A percentile compares a stretch with the other conserved stretches of the same genome.
Evolutionary conservation across 2,888 invertebrate species (phyloP).

Genomic region (Caenorhabditis macrosperma): DNA sequence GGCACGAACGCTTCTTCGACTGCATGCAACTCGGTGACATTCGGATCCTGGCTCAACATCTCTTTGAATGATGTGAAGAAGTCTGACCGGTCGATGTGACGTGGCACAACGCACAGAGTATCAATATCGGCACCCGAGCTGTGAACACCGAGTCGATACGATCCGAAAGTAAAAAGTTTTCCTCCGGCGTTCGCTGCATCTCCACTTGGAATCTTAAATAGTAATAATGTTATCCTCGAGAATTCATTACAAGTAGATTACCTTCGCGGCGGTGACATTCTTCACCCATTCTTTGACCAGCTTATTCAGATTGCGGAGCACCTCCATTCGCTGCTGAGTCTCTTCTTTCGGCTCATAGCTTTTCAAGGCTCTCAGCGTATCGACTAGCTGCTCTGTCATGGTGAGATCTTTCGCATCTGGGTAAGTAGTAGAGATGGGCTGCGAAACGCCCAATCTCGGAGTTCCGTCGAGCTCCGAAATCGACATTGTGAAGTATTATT

Average conservation of each 20-base stretch:
- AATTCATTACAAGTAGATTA: slow-evolving; percentile 1
- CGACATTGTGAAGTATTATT: slow-evolving; percentile 31
- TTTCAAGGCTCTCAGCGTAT: slow-evolving; percentile 66
- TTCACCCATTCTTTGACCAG: slow-evolving; percentile 95
- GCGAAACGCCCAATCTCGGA: slow-evolving; percentile 75
- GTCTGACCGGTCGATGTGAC: slow-evolving; percentile 93
- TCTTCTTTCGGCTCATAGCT: slow-evolving; percentile 77
- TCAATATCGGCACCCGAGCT: slow-evolving; percentile 96
- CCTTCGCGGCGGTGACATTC: slow-evolving; percentile 87
- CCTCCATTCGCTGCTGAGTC: slow-evolving; percentile 78
- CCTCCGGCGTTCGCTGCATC: slow-evolving; percentile 93
- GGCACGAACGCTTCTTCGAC: slow-evolving; percentile 99
- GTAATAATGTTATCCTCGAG: neutral
- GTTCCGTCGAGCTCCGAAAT: slow-evolving; percentile 27
- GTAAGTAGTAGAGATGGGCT: slow-evolving; percentile 71
- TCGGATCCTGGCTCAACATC: slow-evolving; percentile 87
- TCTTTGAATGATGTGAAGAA: slow-evolving; percentile 97
- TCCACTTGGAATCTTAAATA: slow-evolving; percentile 88
- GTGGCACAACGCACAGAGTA: slow-evolving; percentile 96
- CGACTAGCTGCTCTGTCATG: slow-evolving; percentile 62
- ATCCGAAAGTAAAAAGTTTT: slow-evolving; percentile 99
- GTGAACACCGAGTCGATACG: slow-evolving; percentile 92
- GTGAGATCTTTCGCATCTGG: slow-evolving; percentile 73
- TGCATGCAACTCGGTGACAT: slow-evolving; percentile 83
- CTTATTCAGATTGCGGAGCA: slow-evolving; percentile 87